Evolutionary conservation across 2,888 invertebrate species (phyloP).

Genomic region (Parthenolecanium corni): DNA sequence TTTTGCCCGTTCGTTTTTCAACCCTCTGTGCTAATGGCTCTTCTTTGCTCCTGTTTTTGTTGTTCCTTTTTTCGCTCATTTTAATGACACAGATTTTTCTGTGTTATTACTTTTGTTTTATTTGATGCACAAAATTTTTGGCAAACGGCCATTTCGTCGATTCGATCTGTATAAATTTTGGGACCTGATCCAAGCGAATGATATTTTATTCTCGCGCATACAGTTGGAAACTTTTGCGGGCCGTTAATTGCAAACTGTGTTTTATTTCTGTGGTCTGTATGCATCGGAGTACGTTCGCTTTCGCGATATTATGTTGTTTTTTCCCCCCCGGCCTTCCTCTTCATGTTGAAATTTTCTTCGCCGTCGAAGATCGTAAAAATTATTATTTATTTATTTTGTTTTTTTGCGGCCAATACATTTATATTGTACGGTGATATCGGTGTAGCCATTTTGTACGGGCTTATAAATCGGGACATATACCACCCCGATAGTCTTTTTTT

Average conservation of each 20-base stretch:
- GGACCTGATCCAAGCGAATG: constrained; percentile 24
- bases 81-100: constrained; percentile 1
- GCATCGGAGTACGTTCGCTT: constrained; percentile 18
- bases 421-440: background rate
- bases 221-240: constrained; percentile 1
- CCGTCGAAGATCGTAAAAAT: too few relatives aligned
- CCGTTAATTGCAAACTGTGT: constrained; percentile 21
- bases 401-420: background rate
- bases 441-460: too few relatives aligned
- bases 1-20: too few relatives aligned
- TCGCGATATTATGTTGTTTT: too few relatives aligned
- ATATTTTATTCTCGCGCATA: constrained; percentile 25
- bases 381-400: too few relatives aligned
- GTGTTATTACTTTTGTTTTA: background rate
- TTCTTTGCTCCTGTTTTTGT: background rate
- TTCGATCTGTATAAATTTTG: constrained; percentile 21
- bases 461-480: too few relatives aligned
- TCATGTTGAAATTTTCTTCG: background rate
- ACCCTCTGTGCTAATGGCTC: too few relatives aligned
- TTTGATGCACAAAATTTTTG: constrained; percentile 1
- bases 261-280: constrained; percentile 23
- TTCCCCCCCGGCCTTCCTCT: background rate
- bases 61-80: background rate
- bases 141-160: constrained; percentile 10
- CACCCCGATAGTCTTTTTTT: too few relatives aligned